Percentiles rank a stretch among this genome's conserved stretches.
These are phyloP conservation scores for Papilio helenus DNA, from an alignment of 1,140 invertebrate genomes.

Conservation along the genomic window DNA sequence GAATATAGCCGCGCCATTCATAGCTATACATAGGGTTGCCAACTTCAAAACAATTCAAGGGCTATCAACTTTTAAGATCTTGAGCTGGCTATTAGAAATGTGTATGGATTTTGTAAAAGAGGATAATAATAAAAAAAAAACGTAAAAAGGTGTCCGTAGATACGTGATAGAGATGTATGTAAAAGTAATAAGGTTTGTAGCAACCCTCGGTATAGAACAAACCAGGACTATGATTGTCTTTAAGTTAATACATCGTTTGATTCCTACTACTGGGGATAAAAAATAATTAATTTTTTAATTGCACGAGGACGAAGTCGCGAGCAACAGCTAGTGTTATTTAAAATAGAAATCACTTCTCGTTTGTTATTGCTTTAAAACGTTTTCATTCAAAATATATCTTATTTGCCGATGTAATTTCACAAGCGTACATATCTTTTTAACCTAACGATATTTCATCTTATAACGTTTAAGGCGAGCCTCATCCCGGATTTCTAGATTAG, in stretches of 20 bases:
- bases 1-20: conserved; percentile 28
- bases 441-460: background rate
- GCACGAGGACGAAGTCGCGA: too few species aligned
- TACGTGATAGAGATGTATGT: too few species aligned
- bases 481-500: conserved; percentile 15
- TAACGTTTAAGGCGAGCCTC: conserved; percentile 1
- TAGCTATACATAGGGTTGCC: conserved; percentile 7
- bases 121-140: too few species aligned
- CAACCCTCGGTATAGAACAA: too few species aligned
- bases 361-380: background rate
- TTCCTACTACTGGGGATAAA: too few species aligned
- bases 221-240: too few species aligned
- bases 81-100: too few species aligned
- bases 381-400: background rate
- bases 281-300: background rate
- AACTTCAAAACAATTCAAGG: conserved; percentile 5
- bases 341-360: background rate
- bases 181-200: too few species aligned
- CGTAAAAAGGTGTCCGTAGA: too few species aligned
- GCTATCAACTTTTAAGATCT: background rate
- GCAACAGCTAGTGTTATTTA: too few species aligned
- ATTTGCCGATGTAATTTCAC: background rate
- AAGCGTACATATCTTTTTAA: conserved; percentile 1
- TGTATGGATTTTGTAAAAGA: too few species aligned
- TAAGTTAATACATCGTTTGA: too few species aligned